These are phyloP conservation scores for Leptopterna dolabrata DNA, from an alignment of 2,888 invertebrate species.

Conservation along the genomic window DNA sequence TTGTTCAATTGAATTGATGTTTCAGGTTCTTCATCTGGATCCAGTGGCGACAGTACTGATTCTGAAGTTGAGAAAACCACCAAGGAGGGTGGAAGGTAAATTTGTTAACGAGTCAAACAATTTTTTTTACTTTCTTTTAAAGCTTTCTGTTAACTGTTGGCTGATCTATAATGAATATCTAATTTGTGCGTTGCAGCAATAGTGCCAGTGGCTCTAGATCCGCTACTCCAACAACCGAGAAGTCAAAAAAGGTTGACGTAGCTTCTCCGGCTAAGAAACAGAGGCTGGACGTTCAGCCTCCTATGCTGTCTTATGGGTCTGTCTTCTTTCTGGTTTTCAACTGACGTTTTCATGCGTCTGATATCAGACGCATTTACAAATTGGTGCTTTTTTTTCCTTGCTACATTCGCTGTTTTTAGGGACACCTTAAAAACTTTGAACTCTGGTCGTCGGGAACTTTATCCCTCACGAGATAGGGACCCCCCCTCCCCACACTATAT, in stretches of 20 bases:
- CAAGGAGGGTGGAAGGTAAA: constrained; percentile 38
- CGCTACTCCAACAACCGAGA: constrained; percentile 67
- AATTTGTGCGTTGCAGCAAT: constrained; percentile 58
- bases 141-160: too few species aligned
- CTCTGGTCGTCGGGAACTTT: too few species aligned
- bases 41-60: constrained; percentile 74
- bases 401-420: too few species aligned
- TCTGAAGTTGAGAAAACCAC: constrained; percentile 73
- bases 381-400: too few species aligned
- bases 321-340: constrained; percentile 60
- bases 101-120: too few species aligned
- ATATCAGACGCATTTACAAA: too few species aligned
- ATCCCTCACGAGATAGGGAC: too few species aligned
- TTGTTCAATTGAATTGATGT: constrained; percentile 53
- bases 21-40: constrained; percentile 76
- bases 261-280: constrained; percentile 70
- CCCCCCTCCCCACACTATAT: too few species aligned
- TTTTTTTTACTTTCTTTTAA: too few species aligned
- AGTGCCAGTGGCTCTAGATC: constrained; percentile 72
- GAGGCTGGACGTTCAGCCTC: constrained; percentile 68
- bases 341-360: constrained; percentile 59
- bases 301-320: constrained; percentile 60
- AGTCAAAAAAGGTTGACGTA: constrained; percentile 67
- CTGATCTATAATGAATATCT: too few species aligned
- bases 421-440: too few species aligned